phyloP scores from a whole-genome alignment of 2,113 vertebrate genomes.

The Spheniscus mendiculus region DNA sequence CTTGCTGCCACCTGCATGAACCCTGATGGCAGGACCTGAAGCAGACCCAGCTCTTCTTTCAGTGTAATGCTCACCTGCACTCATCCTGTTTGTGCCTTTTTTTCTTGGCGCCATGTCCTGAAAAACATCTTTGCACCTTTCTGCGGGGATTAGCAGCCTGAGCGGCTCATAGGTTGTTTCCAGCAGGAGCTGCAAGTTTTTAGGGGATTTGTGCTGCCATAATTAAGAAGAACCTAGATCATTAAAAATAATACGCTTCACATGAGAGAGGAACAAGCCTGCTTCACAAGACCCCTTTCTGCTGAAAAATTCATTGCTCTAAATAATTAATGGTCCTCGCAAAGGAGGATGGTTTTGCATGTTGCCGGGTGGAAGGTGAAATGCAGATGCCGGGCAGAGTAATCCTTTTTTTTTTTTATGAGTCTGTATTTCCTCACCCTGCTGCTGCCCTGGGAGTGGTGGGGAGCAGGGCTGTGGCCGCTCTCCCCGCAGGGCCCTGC shows the following conservation, averaged over 20 bases:
- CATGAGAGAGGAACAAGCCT: neutral
- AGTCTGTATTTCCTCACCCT: accelerated
- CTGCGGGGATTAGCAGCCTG: neutral
- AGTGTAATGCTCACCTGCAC: neutral
- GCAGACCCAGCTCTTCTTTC: neutral
- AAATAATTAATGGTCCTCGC: slow-evolving; percentile 33
- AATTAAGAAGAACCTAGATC: slow-evolving; percentile 32
- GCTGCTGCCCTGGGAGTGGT: neutral
- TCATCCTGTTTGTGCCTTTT: neutral
- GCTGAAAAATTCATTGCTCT: slow-evolving; percentile 56
- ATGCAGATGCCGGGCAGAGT: neutral
- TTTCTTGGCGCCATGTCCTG: neutral
- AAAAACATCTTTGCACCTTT: neutral
- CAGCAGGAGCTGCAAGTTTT: neutral
- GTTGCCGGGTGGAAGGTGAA: neutral
- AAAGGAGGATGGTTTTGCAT: slow-evolving; percentile 3
- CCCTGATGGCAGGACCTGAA: neutral
- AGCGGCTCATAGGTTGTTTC: neutral
- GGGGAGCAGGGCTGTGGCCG: neutral
- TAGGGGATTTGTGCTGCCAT: neutral
- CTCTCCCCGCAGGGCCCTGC: accelerated
- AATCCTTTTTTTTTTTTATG: neutral
- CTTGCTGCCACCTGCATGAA: neutral
- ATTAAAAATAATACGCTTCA: slow-evolving; percentile 50
- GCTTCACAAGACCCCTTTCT: slow-evolving; percentile 42